These are phyloP conservation scores for Drosophila maculinotata DNA, from an alignment of 2,888 invertebrate species.

Conservation along the genomic window DNA sequence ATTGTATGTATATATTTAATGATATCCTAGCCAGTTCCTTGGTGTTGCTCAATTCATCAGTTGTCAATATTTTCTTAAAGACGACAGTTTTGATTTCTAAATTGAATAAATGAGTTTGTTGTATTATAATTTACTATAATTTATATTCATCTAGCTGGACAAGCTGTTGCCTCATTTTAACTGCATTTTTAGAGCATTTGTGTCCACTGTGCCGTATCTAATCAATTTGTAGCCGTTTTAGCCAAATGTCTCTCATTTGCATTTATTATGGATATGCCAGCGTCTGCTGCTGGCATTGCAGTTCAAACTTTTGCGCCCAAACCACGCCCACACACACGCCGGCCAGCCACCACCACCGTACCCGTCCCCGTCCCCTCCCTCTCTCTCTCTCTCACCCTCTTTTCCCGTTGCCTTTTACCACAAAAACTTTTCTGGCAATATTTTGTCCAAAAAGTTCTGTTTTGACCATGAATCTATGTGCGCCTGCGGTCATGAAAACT, in stretches of 20 bases:
- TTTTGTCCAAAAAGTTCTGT: slow-evolving; percentile 43
- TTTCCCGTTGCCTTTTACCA: slow-evolving; percentile 17
- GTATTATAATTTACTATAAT: no score
- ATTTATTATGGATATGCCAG: slow-evolving; percentile 78
- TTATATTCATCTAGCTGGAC: no score
- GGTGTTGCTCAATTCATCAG: no score
- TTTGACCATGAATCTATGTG: slow-evolving; percentile 60
- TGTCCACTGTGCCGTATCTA: slow-evolving; percentile 67
- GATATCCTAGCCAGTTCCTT: no score
- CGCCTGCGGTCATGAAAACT: slow-evolving; percentile 63
- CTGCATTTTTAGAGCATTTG: not conserved
- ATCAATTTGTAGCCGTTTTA: slow-evolving; percentile 81
- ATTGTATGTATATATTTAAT: no score
- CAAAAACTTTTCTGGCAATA: slow-evolving; percentile 49
- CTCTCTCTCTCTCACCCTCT: not conserved
- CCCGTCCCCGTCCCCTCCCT: not conserved
- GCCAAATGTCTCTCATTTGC: slow-evolving; percentile 79
- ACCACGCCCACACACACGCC: slow-evolving; percentile 68
- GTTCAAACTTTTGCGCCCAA: slow-evolving; percentile 68
- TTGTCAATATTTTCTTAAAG: no score
- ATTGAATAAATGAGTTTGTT: no score
- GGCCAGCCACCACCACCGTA: not conserved
- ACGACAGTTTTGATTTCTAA: no score
- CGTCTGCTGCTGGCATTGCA: slow-evolving; percentile 78
- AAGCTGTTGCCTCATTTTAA: not conserved